Evolutionary conservation across 2,113 vertebrate species (phyloP).

Genomic region (Hymenochirus boettgeri): DNA sequence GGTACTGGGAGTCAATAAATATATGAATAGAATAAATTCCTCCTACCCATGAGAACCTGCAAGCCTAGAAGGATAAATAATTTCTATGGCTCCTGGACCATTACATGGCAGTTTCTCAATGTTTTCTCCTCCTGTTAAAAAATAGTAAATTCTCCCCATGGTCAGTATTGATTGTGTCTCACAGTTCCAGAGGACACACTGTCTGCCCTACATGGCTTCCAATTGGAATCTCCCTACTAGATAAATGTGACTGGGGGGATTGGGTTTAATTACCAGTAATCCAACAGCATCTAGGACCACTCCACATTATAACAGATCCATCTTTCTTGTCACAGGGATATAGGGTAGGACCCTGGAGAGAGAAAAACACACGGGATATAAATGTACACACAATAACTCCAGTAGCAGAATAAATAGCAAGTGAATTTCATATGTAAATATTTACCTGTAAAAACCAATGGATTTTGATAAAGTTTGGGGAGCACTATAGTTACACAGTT

Average conservation of each 20-base stretch:
- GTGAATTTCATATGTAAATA: too few species aligned
- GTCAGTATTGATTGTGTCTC: constrained; percentile 78
- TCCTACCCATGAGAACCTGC: not conserved
- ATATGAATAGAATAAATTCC: constrained; percentile 12
- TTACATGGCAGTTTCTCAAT: constrained; percentile 59
- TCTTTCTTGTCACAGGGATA: too few species aligned
- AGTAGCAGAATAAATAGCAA: too few species aligned
- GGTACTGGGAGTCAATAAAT: constrained; percentile 19
- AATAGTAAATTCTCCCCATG: constrained; percentile 71
- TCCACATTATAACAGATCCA: too few species aligned
- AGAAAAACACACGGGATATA: too few species aligned
- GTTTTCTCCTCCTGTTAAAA: constrained; percentile 58
- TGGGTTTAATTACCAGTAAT: constrained; percentile 81
- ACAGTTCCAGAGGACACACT: constrained; percentile 64
- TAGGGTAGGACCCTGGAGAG: too few species aligned
- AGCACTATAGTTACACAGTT: too few species aligned
- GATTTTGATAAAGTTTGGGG: too few species aligned
- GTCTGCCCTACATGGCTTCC: constrained; percentile 72
- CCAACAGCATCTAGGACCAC: too few species aligned
- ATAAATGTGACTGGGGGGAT: constrained; percentile 85
- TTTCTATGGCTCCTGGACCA: constrained; percentile 43
- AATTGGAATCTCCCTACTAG: constrained; percentile 73
- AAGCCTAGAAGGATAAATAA: too few species aligned
- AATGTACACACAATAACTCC: too few species aligned
- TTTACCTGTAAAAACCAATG: too few species aligned